phyloP scores from a whole-genome alignment of 1,140 invertebrate species.

The Rhopalosiphum maidis region DNA sequence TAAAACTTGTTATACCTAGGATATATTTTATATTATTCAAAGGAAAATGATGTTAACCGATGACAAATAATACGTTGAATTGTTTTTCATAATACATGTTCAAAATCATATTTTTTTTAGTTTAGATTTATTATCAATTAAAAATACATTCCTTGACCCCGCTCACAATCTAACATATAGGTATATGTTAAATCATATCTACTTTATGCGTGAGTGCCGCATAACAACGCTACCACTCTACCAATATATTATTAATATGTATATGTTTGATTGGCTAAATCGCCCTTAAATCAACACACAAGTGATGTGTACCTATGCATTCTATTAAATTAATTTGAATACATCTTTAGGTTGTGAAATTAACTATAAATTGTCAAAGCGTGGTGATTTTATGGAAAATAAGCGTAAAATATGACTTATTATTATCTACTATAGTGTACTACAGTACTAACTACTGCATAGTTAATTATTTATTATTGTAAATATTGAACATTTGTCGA shows the following conservation, averaged over 20 bases:
- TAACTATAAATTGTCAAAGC: too few relatives aligned
- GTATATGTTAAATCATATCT: not conserved
- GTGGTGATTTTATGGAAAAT: not conserved
- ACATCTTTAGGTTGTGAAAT: not conserved
- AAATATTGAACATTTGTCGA: not conserved
- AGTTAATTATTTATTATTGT: not conserved
- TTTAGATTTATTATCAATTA: not conserved
- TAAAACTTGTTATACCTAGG: too few relatives aligned
- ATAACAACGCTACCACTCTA: not conserved
- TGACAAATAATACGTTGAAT: not conserved
- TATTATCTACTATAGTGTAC: not conserved
- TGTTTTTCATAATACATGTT: not conserved
- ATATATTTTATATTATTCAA: not conserved
- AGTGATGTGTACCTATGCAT: not conserved
- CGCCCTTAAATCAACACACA: not conserved
- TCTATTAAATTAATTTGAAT: not conserved
- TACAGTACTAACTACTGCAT: not conserved
- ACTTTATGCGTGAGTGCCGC: not conserved
- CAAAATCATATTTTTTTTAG: not conserved
- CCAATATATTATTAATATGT: not conserved
- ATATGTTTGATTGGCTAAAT: not conserved
- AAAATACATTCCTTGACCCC: not conserved
- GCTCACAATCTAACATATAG: not conserved
- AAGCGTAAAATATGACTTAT: not conserved
- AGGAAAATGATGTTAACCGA: not conserved